Base-by-base conservation (phyloP, 2,888 invertebrate genomes). In the Tetrapedia diversipes region DNA sequence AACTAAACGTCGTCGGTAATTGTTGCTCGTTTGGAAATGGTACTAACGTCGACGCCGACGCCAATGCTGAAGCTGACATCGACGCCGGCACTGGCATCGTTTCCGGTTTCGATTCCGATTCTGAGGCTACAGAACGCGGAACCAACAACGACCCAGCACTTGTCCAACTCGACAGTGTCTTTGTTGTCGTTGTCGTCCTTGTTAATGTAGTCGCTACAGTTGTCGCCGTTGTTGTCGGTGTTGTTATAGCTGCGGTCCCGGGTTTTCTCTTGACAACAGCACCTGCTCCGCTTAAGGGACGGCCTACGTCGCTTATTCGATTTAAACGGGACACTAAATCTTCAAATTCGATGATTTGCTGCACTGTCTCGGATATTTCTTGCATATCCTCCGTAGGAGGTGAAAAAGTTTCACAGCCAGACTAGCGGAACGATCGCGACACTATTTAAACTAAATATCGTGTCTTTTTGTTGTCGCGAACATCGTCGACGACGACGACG, bases 281-380 rank as follows among this genome's bases (percentile, higher is more conserved):
- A 37, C n/a, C n/a, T 16, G 16, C 22, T 6, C 8, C 54, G 54
- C 65, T 29, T 53, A 59, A 56, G 14, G 69, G 37, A 19, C 54
- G 78, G 7, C 61, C 75, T 22, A 82, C 75, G 77, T 89, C 88
- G 87, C 91, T 90, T n/a, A 91, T 90, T 16, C 90, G 90, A 73
- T 90, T 90, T 66, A 92, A 86, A 22, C 91, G 89, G 74, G 90
- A 90, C 29, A 91, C 89, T 75, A 92, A 86, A 80, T 92, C 92
- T 77, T 92, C 91, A 75, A 92, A 92, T 81, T 92, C 92, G 86
- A 89, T 87, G 81, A 92, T 89, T 84, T 91, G 92, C 71, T 88
- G 90, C 84, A 88, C 84, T 57, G 88, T 87, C 73, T 91, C 90
- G 69, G 86, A 85, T 77, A 84, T 82, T 63, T 77, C 81, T 86